Evolutionary conservation across 1,140 invertebrate species (phyloP), one percentile per base, ranked within the genome.

Genomic region (Metopolophium dirhodum): DNA sequence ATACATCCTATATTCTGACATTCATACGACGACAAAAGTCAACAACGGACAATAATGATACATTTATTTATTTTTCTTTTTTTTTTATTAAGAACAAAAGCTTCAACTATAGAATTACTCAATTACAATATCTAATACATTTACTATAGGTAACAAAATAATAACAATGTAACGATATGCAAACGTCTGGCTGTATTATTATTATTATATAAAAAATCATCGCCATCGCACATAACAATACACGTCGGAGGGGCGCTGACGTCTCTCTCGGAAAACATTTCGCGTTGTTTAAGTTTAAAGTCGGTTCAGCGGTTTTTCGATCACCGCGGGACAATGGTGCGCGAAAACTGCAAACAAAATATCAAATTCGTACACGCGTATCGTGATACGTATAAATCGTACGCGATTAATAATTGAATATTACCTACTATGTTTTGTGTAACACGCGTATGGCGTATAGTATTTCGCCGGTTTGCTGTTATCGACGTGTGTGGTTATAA

Each of bases 331-430:
- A 85, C 37, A 45, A 85, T 45, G 82, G 41, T 41, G 41, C 41
- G 82, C 35, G 37, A 85, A 85, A 23, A 85, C 82, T 85, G 37
- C 82, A 41, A 85, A 85, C 82, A 85, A 85, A 85, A 85, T 41
- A 85, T 45, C 35, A 22, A 85, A 77, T 77, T 77, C 68, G 68
- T 35, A 82, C 3, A 82, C 35, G 30, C 4, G 18, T 35, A 35
- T 82, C n/a, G 77, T 7, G 57, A 61, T 57, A 30, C 57, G 20
- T 37, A 82, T 37, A 20, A 82, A 37, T 37, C 22, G 77, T 82
- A 82, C 77, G 7, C 77, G 37, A 30, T 61, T 61, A 61, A 61
- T 61, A 30, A 30, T 61, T 11, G 1, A 11, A 30, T 30, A 61
- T 61, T 61, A 30, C 1, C 9, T 47, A 37, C 37, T 1, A 37